Base-by-base conservation (phyloP, 2,113 vertebrate species). In the Tragelaphus buxtoni region DNA sequence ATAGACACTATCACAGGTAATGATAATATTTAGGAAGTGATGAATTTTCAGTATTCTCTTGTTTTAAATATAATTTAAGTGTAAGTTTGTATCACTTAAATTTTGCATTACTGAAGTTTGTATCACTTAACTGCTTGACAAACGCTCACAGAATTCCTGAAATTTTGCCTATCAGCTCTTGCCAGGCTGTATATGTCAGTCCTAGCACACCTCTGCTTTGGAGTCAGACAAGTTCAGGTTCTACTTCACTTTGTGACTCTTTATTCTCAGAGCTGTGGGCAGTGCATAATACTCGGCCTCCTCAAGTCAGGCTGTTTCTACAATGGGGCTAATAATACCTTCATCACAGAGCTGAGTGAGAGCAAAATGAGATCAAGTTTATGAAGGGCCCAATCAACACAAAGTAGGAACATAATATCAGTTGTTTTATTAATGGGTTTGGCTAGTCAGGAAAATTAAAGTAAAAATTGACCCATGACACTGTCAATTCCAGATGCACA, bases 141-240 rank as follows among this genome's bases (percentile, higher is more conserved):
- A 90, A 88, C 76, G 85, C 53, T 97, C 76, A 56, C 30, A 88
- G 76, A 88, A 91, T 96, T 81, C 65, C 76, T 88, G 76, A 88
- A 88, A 81, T 60, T 49, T 83, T 55, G 77, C 69, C 53, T 58
- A 9, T 87, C 11, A 9, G n/a, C 69, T 74, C 85, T 79, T 96
- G 28, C 42, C 88, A 87, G 55, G 12, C 82, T 86, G 17, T 74
- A 14, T 49, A 76, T 94, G 47, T 90, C 88, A 95, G 47, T 88
- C 60, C 39, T 3, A 4, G 58, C 65, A 95, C 13, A 92, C 53
- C 58, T 74, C 63, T 83, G 35, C 56, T 94, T 93, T 88, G 55
- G 49, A 76, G 72, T 81, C n/a, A 88, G 82, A 88, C 42, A 51
- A 82, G 55, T 82, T 93, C 47, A 55, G 61, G 17, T 74, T 91